phyloP scores from a whole-genome alignment of 2,888 invertebrate species.

The Dasysyrphus tricinctus region DNA sequence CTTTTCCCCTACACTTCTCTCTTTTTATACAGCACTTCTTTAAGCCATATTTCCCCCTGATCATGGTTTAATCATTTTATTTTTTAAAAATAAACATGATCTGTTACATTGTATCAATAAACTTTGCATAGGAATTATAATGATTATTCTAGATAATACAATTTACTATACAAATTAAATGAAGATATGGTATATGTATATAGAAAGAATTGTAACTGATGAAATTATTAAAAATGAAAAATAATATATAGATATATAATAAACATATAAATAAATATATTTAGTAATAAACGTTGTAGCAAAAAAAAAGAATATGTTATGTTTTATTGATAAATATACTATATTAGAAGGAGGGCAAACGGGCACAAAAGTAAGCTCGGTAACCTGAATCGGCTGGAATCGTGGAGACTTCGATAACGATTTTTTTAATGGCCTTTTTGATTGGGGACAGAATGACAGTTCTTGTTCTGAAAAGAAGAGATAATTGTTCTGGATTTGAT shows the following conservation, averaged over 20 bases:
- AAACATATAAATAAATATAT: slow-evolving; percentile 76
- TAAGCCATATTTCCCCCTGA: slow-evolving; percentile 64
- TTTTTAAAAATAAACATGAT: slow-evolving; percentile 23
- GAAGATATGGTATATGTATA: slow-evolving; percentile 48
- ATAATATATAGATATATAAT: slow-evolving; percentile 57
- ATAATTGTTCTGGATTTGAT: too few species aligned
- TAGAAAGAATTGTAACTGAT: slow-evolving; percentile 66
- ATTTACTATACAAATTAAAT: slow-evolving; percentile 43
- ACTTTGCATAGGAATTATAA: slow-evolving; percentile 67
- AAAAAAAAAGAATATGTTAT: slow-evolving; percentile 76
- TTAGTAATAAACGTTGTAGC: slow-evolving; percentile 80
- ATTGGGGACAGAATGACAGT: too few species aligned
- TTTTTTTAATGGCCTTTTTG: too few species aligned
- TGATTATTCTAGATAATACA: slow-evolving; percentile 67
- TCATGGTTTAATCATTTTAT: slow-evolving; percentile 57
- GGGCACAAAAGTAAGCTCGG: too few species aligned
- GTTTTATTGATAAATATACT: slow-evolving; percentile 67
- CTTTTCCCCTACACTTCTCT: slow-evolving; percentile 58
- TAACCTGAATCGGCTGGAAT: too few species aligned
- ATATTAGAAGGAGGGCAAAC: too few species aligned
- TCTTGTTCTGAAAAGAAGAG: too few species aligned
- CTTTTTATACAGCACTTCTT: slow-evolving; percentile 66
- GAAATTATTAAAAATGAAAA: slow-evolving; percentile 62
- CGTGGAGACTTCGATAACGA: too few species aligned
- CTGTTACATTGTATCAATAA: slow-evolving; percentile 59